Evolutionary conservation across 2,113 vertebrate genomes (phyloP), one percentile per base, ranked within the genome.

Genomic region (Psittacus erithacus): DNA sequence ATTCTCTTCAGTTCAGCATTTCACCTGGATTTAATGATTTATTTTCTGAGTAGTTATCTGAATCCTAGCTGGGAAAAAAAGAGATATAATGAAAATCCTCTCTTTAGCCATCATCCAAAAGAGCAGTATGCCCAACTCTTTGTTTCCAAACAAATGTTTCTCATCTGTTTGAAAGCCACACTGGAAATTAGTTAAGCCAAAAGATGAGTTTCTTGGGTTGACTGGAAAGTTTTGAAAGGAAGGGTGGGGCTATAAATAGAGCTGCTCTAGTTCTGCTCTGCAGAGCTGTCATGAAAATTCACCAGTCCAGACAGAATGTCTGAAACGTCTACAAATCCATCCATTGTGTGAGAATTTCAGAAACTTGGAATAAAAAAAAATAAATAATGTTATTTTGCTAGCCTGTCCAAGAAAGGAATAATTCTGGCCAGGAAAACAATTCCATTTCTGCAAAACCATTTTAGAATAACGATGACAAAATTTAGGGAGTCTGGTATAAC

Each of bases 211-310:
- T 94, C 91, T 89, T 86, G 86, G 19, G 38, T 65, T 69, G 92
- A 92, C 95, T 96, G 90, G 95, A 97, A 97, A 96, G 41, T 96
- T 97, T 92, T 93, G 86, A 92, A 92, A 96, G 86, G 92, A 95
- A 95, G 95, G 93, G 95, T 89, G 88, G 90, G 77, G 86, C 62
- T 95, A 89, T 87, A 96, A 97, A 97, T 80, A 96, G 96, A 88
- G 77, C 63, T 73, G 74, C 86, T 92, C 83, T 79, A 76, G 80
- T 59, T 93, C 83, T 84, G 47, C 23, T 95, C 79, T 74, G 82
- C 77, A 91, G 84, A 94, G 74, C 47, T 84, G 90, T 79, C 95
- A 96, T 8, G 81, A 97, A 95, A 96, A 93, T 84, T 88, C 93
- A 92, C 82, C 65, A 86, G 92, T 69, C 88, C 95, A 97, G 92